phyloP scores from a whole-genome alignment of 2,797 vertebrate genomes.

The Cuniculus paca region DNA sequence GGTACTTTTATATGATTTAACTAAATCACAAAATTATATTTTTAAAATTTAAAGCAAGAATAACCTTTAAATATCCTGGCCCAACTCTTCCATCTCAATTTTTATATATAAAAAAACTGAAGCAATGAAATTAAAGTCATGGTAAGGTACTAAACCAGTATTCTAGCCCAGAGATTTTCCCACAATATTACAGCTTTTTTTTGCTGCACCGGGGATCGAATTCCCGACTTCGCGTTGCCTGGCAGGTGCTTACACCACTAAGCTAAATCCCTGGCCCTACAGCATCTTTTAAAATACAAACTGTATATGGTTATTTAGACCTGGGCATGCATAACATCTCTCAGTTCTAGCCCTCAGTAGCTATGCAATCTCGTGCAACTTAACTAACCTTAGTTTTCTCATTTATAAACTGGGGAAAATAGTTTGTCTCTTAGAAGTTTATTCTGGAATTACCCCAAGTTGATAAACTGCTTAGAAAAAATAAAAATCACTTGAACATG shows the following conservation, averaged over 20 bases:
- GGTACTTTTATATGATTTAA: background rate
- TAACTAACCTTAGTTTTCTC: background rate
- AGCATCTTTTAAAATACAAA: background rate
- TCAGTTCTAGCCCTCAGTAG: background rate
- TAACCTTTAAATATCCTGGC: background rate
- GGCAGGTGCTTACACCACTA: no score
- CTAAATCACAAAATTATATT: conserved; percentile 18
- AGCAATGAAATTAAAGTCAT: conserved; percentile 18
- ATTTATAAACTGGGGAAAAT: background rate
- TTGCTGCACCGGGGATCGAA: no score
- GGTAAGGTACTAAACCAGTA: background rate
- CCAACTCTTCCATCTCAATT: conserved; percentile 20
- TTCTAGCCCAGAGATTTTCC: background rate
- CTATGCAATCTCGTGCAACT: background rate
- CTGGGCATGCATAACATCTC: background rate
- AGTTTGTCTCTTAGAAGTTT: background rate
- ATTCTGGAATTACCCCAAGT: background rate
- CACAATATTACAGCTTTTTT: background rate
- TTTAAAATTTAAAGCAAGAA: background rate
- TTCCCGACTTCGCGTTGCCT: no score
- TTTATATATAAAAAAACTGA: background rate
- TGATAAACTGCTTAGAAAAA: background rate
- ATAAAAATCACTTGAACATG: background rate
- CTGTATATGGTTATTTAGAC: background rate
- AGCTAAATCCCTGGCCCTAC: no score